These are phyloP conservation scores for Lasioglossum zephyrum DNA, from an alignment of 2,888 invertebrate genomes.

Conservation along the genomic window DNA sequence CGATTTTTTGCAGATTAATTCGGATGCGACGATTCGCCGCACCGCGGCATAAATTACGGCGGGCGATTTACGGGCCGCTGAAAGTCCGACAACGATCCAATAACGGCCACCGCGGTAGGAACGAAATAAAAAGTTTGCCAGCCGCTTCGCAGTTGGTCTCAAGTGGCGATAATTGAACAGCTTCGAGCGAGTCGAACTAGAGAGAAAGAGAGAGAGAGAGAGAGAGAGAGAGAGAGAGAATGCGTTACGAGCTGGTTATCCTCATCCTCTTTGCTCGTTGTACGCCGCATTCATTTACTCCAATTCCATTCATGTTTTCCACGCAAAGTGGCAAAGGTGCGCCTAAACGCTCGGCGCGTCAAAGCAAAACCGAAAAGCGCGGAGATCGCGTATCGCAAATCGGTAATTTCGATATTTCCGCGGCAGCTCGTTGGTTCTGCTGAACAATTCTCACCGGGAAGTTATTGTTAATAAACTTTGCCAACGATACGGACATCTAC, in stretches of 20 bases:
- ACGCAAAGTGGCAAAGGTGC: neutral
- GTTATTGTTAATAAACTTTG: neutral
- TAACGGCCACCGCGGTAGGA: constrained; percentile 43
- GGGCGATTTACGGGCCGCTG: constrained; percentile 44
- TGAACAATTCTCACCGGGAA: neutral
- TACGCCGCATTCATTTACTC: constrained; percentile 4
- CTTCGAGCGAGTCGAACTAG: constrained; percentile 43
- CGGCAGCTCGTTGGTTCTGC: neutral
- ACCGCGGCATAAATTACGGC: constrained; percentile 55
- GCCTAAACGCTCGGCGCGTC: neutral
- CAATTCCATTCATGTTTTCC: constrained; percentile 14
- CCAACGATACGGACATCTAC: neutral
- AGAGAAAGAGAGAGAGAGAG: neutral
- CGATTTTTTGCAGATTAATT: constrained; percentile 22
- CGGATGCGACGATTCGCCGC: constrained; percentile 31
- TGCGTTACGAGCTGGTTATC: neutral
- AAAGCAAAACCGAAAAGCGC: constrained; percentile 7
- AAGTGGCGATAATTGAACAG: constrained; percentile 69
- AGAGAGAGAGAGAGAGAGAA: neutral
- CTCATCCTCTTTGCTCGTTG: neutral
- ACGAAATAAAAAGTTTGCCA: constrained; percentile 59
- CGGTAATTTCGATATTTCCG: neutral
- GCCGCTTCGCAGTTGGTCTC: constrained; percentile 57
- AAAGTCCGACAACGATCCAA: constrained; percentile 55
- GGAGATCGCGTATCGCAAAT: neutral